phyloP scores from a whole-genome alignment of 2,113 vertebrate species.

The Carassius auratus region DNA sequence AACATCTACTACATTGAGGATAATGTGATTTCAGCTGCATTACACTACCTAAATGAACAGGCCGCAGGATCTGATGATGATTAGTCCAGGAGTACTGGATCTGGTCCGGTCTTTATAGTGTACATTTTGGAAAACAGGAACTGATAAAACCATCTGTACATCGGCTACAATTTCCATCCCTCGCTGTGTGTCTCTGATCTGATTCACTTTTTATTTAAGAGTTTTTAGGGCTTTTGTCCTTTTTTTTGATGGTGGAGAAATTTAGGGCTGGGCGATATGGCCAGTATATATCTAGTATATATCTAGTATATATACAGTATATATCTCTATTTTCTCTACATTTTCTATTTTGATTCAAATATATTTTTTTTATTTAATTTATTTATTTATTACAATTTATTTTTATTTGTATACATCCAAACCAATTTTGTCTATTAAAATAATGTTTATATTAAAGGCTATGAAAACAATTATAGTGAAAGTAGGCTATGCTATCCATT shows the following conservation, averaged over 20 bases:
- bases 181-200: background rate
- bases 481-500: too few species aligned
- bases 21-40: conserved; percentile 76
- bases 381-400: too few species aligned
- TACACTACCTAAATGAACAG: conserved; percentile 75
- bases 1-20: conserved; percentile 66
- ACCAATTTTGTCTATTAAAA: too few species aligned
- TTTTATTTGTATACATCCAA: too few species aligned
- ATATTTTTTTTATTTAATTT: too few species aligned
- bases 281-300: too few species aligned
- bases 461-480: too few species aligned
- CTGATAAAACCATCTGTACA: conserved; percentile 34
- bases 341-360: too few species aligned
- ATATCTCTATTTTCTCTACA: too few species aligned
- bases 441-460: too few species aligned
- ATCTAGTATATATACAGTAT: too few species aligned
- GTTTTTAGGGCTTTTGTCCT: background rate
- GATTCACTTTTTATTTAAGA: background rate
- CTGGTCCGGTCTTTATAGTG: conserved; percentile 54
- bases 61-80: conserved; percentile 66
- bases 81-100: conserved; percentile 43
- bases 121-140: conserved; percentile 28
- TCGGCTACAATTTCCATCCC: background rate
- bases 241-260: background rate
- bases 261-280: background rate